Evolutionary conservation across 2,113 vertebrate species (phyloP).

Genomic region (Larimichthys crocea): DNA sequence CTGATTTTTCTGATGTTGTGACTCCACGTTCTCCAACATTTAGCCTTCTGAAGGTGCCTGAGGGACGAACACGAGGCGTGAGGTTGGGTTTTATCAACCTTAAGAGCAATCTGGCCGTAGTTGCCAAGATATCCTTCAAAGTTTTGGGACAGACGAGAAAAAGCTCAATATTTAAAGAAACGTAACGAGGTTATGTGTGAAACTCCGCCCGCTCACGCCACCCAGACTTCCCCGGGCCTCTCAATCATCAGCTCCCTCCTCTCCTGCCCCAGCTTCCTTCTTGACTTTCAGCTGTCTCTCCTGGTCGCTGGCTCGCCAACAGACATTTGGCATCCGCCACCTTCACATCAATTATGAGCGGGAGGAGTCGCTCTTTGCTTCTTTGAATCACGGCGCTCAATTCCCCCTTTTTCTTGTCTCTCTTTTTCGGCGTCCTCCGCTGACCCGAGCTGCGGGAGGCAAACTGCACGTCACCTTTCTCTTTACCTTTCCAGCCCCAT

Average conservation of each 20-base stretch:
- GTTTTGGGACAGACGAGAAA: neutral
- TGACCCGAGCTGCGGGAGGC: conserved; percentile 5
- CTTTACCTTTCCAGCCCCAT: neutral
- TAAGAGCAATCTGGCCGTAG: neutral
- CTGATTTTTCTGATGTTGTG: too few species aligned
- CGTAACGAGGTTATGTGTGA: neutral
- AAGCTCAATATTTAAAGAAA: neutral
- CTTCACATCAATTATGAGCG: conserved; percentile 57
- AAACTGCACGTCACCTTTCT: neutral
- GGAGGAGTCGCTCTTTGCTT: conserved; percentile 35
- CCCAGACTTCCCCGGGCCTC: conserved; percentile 5
- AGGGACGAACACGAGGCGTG: neutral
- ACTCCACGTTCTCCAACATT: too few species aligned
- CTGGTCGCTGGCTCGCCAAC: conserved; percentile 38
- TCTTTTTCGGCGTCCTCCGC: conserved; percentile 25
- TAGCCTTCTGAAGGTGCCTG: neutral
- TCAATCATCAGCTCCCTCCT: conserved; percentile 32
- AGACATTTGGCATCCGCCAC: conserved; percentile 53
- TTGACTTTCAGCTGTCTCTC: conserved; percentile 61
- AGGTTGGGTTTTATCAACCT: too few species aligned
- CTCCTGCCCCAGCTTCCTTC: conserved; percentile 34
- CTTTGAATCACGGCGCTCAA: conserved; percentile 32
- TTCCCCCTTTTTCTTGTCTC: conserved; percentile 7
- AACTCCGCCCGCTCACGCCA: neutral
- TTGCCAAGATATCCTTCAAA: neutral